Percentiles rank a stretch among this genome's conserved stretches.
These are phyloP conservation scores for Pteropus alecto DNA, from an alignment of 2,113 vertebrate species.

Conservation along the genomic window DNA sequence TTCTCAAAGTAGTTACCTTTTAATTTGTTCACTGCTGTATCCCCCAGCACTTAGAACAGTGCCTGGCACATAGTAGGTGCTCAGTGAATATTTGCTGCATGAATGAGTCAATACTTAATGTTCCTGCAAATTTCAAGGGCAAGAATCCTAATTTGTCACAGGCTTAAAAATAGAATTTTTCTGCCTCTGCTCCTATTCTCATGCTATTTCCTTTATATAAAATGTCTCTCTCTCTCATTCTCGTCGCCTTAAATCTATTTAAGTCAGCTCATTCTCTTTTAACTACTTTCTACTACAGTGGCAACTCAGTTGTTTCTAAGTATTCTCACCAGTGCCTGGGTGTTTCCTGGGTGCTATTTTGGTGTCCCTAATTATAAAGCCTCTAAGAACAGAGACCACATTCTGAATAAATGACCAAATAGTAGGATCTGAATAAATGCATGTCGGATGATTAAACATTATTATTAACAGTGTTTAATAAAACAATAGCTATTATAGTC, in stretches of 20 bases:
- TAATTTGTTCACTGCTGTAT: not conserved
- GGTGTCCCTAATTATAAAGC: not conserved
- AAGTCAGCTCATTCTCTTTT: not conserved
- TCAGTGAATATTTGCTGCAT: not conserved
- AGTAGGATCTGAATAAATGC: not conserved
- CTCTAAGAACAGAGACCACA: not conserved
- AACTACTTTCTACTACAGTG: not conserved
- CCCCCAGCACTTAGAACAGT: not conserved
- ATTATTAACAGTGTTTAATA: not conserved
- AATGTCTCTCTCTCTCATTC: not conserved
- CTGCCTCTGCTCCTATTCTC: not conserved
- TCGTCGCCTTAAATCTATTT: not conserved
- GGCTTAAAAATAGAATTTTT: not conserved
- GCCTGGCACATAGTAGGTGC: not conserved
- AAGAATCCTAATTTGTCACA: not conserved
- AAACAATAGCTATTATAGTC: slow-evolving; percentile 27
- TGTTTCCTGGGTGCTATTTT: not conserved
- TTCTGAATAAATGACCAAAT: not conserved
- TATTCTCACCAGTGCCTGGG: not conserved
- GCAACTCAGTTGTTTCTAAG: not conserved
- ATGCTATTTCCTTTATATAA: not conserved
- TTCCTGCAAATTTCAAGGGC: not conserved
- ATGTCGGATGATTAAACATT: not conserved
- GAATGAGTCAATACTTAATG: not conserved
- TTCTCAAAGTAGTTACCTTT: not conserved